Conservation (phyloP, 1,140 invertebrate species). For the Trichomalopsis sarcophagae region DNA sequence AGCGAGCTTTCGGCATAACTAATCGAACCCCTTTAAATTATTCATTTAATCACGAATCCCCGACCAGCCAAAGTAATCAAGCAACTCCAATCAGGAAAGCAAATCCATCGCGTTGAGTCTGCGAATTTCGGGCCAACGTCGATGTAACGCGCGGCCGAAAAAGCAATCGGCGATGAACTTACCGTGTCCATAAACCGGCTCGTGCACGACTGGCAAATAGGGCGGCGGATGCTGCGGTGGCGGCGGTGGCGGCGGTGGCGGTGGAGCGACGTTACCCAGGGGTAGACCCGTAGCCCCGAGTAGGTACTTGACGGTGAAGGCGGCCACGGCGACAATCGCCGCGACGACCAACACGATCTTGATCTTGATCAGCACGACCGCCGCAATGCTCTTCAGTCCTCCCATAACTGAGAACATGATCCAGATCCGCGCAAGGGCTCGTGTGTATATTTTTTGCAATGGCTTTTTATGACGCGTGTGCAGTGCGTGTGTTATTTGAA, state of each 20-base stretch:
- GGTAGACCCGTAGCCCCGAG: background rate
- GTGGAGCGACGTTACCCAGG: background rate
- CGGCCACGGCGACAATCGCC: conserved; percentile 57
- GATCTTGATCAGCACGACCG: conserved; percentile 62
- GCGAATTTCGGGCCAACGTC: background rate
- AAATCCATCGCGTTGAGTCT: background rate
- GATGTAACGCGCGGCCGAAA: background rate
- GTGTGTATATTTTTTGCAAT: too few species aligned
- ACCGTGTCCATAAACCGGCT: conserved; percentile 35
- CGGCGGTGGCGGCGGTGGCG: background rate
- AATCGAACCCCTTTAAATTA: background rate
- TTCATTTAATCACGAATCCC: background rate
- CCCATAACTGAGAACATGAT: conserved; percentile 58
- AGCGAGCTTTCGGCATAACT: too few species aligned
- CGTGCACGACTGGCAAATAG: conserved; percentile 21
- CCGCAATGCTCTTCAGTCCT: conserved; percentile 60
- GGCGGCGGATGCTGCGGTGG: background rate
- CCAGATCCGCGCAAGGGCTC: too few species aligned
- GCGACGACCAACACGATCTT: conserved; percentile 61
- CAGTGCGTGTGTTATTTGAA: too few species aligned
- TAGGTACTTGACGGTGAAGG: conserved; percentile 56
- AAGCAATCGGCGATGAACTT: background rate
- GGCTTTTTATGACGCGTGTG: too few species aligned
- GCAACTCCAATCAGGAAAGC: background rate
- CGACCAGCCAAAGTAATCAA: too few species aligned